Conservation (phyloP, 1,140 invertebrate genomes). For the Bombus balteatus region DNA sequence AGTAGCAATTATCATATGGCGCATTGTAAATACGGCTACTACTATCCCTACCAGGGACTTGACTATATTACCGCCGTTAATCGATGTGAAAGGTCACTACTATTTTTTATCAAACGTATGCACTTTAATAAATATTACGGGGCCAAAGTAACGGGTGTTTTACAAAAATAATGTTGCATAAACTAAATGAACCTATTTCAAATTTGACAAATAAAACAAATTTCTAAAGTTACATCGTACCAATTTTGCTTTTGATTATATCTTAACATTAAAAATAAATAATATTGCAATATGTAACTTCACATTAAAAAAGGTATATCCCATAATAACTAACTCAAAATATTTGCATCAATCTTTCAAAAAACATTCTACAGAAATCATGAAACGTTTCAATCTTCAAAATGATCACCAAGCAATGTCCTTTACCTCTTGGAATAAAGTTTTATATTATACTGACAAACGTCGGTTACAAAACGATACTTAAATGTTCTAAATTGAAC, state of each 20-base stretch:
- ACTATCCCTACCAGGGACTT: neutral
- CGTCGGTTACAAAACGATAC: too few species aligned
- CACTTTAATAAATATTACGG: conserved; percentile 20
- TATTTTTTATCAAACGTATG: conserved; percentile 9
- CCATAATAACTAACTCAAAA: neutral
- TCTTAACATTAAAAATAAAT: neutral
- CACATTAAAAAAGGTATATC: neutral
- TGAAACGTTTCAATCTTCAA: too few species aligned
- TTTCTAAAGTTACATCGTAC: neutral
- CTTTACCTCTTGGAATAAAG: too few species aligned
- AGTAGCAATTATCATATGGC: neutral
- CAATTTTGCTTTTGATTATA: too few species aligned
- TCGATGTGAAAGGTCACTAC: conserved; percentile 15
- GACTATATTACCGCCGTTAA: neutral
- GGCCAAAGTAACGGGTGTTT: neutral
- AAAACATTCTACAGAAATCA: neutral
- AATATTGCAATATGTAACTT: neutral
- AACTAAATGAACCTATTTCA: neutral
- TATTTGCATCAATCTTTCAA: neutral
- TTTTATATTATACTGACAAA: too few species aligned
- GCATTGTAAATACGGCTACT: neutral
- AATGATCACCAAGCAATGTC: neutral
- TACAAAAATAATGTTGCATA: neutral
- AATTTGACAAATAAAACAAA: neutral
- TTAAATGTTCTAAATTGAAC: too few species aligned